Conservation (phyloP, 1,140 invertebrate species). For the Pseudobourletiella spinata region DNA sequence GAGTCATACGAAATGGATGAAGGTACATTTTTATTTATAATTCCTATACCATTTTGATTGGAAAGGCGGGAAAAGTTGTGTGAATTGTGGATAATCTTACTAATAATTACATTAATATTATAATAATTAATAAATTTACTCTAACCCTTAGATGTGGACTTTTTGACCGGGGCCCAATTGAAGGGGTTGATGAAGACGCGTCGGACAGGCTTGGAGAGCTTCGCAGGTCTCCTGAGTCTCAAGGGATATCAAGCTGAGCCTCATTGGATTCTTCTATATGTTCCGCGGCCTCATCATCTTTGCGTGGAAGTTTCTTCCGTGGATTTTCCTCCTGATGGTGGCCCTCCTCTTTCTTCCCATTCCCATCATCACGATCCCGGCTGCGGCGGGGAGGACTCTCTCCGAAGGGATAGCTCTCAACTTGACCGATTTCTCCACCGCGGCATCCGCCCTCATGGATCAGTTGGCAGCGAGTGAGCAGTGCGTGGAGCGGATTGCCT, state of each 20-base stretch:
- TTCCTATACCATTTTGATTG: too few species aligned
- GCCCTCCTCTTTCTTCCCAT: slow-evolving; percentile 16
- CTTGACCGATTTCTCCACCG: background rate
- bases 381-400: background rate
- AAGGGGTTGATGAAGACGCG: slow-evolving; percentile 2
- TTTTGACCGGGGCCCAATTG: background rate
- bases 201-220: background rate
- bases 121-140: background rate
- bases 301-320: slow-evolving; percentile 9
- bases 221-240: slow-evolving; percentile 17
- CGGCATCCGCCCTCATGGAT: background rate
- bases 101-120: too few species aligned
- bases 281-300: slow-evolving; percentile 7
- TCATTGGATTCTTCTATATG: slow-evolving; percentile 6
- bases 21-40: too few species aligned
- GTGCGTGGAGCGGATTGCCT: slow-evolving; percentile 25
- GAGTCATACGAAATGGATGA: too few species aligned
- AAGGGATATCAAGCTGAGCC: slow-evolving; percentile 18
- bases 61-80: too few species aligned
- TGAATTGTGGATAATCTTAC: too few species aligned
- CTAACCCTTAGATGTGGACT: too few species aligned
- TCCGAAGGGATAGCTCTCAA: background rate
- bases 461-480: slow-evolving; percentile 13
- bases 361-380: slow-evolving; percentile 24
- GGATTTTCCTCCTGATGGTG: slow-evolving; percentile 10